Conservation (phyloP, 2,113 vertebrate genomes). For the Actenoides hombroni region DNA sequence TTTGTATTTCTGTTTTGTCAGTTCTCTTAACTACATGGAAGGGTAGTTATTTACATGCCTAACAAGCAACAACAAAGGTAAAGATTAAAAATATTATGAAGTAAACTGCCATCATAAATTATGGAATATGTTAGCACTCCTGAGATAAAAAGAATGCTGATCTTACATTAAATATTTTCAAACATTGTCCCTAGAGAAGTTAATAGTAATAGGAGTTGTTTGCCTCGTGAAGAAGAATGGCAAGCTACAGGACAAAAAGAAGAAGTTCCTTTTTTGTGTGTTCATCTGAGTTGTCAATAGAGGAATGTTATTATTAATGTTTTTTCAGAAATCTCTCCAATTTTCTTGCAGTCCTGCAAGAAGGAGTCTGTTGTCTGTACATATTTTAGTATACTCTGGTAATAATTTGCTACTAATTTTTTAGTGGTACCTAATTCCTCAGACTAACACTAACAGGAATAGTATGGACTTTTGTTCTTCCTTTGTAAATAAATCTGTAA, state of each 20-base stretch:
- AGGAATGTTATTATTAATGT: not conserved
- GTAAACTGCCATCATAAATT: not conserved
- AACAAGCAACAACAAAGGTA: not conserved
- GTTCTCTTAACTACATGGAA: not conserved
- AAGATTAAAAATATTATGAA: not conserved
- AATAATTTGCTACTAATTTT: not conserved
- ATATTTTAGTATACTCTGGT: not conserved
- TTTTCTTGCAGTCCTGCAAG: not conserved
- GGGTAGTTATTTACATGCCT: not conserved
- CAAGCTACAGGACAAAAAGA: not conserved
- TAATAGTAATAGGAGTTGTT: not conserved
- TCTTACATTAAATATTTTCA: not conserved
- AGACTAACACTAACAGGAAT: not conserved
- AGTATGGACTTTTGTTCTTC: not conserved
- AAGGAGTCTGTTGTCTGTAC: not conserved
- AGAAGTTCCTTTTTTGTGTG: not conserved
- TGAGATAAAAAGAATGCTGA: not conserved
- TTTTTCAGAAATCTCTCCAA: not conserved
- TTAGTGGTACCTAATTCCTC: not conserved
- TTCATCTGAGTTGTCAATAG: not conserved
- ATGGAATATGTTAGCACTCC: accelerated
- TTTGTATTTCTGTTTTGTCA: not conserved
- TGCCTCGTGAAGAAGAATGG: not conserved
- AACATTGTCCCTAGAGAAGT: accelerated
- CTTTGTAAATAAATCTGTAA: not conserved